Base-by-base conservation (phyloP, 2,797 vertebrate genomes). In the Leptatherina wallacei region DNA sequence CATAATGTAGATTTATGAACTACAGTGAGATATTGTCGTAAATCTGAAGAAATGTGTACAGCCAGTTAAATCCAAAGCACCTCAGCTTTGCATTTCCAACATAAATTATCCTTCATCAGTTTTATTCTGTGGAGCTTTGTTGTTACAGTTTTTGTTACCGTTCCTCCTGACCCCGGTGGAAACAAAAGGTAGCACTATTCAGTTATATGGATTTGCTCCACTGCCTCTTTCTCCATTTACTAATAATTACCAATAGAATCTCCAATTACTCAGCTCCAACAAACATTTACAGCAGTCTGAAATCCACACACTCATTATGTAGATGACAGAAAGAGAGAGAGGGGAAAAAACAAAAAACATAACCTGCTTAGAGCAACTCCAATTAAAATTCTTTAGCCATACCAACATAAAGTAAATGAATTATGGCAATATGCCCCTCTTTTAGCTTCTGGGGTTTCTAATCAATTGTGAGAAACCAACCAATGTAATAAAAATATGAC, bases 231-330 rank as follows among this genome's bases (percentile, higher is more conserved):
- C 92, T 92, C 92, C 88, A 87, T 93, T 95, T 88, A 88, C 91
- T 93, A 91, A 94, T 93, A 95, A 95, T 93, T 95, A 91, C 90
- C 90, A 87, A 63, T 76, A 88, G 91, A 86, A 82, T 88, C 85
- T 93, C 87, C 90, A 91, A 90, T 94, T 94, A 94, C 90, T 91
- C 61, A 49, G 79, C 87, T 87, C 84, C 73, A 88, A 89, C 90
- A 92, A 91, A 88, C 88, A 91, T 89, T 85, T 77, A 92, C 86
- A 85, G 81, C 89, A 65, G 88, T 71, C 81, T 87, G 89, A 90
- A 92, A 90, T 89, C 84, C 90, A 89, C 71, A 92, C 71, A 85
- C 91, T 94, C 91, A 92, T 95, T 95, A 94, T 81, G 86, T 81
- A 92, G 90, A 93, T 85, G 88, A 94, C 79, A 93, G 78, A 77